Evolutionary conservation across 2,113 vertebrate species (phyloP), one percentile per base, ranked within the genome.

Genomic region (Ptyas mucosa): DNA sequence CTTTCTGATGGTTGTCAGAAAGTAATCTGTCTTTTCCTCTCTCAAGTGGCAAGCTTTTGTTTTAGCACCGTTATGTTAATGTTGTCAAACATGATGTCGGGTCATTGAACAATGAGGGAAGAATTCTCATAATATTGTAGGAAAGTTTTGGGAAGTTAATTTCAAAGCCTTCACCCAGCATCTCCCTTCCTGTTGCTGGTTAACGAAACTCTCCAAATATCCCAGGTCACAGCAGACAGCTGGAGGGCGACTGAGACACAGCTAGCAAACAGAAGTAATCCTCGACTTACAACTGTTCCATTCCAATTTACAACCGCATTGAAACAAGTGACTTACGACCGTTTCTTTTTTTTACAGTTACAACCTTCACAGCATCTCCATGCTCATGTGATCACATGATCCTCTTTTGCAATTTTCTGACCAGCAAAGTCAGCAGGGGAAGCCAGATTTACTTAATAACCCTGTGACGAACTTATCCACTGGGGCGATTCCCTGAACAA

Each of bases 91-190:
- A 8, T 91, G 55, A 9, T 1, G 7, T 90, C 2, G 93, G 96
- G 95, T 94, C 91, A 0, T 92, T 95, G 96, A 96, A 95, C 94
- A 75, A 89, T 58, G 91, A 85, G 24, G 87, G 94, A 85, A 94
- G 43, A 96, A 93, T 97, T 97, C 97, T 97, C 97, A 96, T 94
- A 96, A 97, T 95, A 97, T 95, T 97, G 97, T 96, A 95, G 96
- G 93, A 90, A 34, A 95, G 91, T 96, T 87, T 97, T 96, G 97
- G 96, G 95, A 97, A 97, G 97, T 97, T 97, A 95, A 97, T 97
- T 98, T 98, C 95, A 94, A 96, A 97, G 96, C 96, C 55, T 8
- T 97, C 95, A 94, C 94, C 96, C 94, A 92, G 94, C 94, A 86
- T 96, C 94, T 93, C 97, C 5, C 0, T 15, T 0, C 18, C 89